Conservation (phyloP, 2,888 invertebrate genomes). For the Torymus auratus region DNA sequence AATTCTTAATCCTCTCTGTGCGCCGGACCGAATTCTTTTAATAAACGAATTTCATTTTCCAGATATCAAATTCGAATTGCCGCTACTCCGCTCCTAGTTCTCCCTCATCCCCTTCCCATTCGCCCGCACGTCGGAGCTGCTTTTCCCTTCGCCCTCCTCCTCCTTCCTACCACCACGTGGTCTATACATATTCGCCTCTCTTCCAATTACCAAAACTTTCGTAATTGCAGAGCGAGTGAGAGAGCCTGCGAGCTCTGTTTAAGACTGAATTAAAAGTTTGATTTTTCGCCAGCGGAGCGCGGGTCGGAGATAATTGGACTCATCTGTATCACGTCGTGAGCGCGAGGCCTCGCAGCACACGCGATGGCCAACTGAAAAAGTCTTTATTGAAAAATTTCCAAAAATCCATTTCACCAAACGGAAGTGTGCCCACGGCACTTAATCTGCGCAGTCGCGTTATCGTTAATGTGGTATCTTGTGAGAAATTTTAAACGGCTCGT, state of each 20-base stretch:
- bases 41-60: constrained; percentile 48
- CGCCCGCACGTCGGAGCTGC: constrained; percentile 1
- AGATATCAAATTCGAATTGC: constrained; percentile 49
- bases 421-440: background rate
- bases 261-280: constrained; percentile 73
- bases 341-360: constrained; percentile 59
- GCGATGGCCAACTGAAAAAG: constrained; percentile 62
- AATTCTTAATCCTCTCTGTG: background rate
- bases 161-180: background rate
- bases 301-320: constrained; percentile 63
- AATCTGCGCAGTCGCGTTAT: too few species aligned
- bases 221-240: constrained; percentile 65
- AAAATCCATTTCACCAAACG: constrained; percentile 29
- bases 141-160: background rate
- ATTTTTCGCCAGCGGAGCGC: constrained; percentile 66
- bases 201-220: constrained; percentile 70
- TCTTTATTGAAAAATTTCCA: constrained; percentile 54
- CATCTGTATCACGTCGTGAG: constrained; percentile 61
- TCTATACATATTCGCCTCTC: constrained; percentile 50
- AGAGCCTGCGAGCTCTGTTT: constrained; percentile 62
- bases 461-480: too few species aligned
- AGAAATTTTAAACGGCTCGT: too few species aligned
- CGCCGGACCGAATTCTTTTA: background rate
- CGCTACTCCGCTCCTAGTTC: background rate
- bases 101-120: background rate